Percentiles rank a stretch among this genome's conserved stretches.
Conservation (phyloP, 2,888 invertebrate species). For the Parapristionchus giblindavisi region DNA sequence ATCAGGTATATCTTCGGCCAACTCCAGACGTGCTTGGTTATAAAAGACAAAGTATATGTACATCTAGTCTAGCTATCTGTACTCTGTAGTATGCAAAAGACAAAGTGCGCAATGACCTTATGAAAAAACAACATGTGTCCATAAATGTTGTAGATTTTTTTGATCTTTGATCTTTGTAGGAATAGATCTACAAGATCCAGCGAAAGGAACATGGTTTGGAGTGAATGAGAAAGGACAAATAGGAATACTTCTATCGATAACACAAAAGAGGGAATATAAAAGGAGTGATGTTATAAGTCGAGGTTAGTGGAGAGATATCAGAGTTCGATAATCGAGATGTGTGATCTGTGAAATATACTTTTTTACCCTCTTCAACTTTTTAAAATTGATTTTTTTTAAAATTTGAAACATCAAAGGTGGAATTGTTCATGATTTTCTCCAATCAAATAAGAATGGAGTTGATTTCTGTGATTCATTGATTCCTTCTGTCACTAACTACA, state of each 20-base stretch:
- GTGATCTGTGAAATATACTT: not conserved
- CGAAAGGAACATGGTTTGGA: slow-evolving; percentile 35
- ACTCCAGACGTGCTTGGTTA: too few relatives aligned
- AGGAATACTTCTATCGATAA: slow-evolving; percentile 30
- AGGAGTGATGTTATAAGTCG: slow-evolving; percentile 1
- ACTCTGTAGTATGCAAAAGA: too few relatives aligned
- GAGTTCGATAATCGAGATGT: not conserved
- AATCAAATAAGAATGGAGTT: not conserved
- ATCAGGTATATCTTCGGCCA: slow-evolving; percentile 22
- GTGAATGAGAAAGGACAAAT: slow-evolving; percentile 19
- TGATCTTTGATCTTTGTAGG: too few relatives aligned
- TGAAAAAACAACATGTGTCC: too few relatives aligned
- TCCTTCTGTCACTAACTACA: not conserved
- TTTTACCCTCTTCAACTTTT: too few relatives aligned
- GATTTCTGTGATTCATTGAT: not conserved
- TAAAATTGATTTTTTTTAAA: not conserved
- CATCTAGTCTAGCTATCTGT: too few relatives aligned
- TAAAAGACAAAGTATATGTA: too few relatives aligned
- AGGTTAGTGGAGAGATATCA: not conserved
- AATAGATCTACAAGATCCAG: slow-evolving; percentile 32
- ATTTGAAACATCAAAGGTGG: not conserved
- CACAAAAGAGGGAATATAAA: not conserved
- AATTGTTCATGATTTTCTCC: slow-evolving; percentile 22
- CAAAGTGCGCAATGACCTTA: too few relatives aligned
- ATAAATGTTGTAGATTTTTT: too few relatives aligned